These are phyloP conservation scores for Leucophenga montana DNA, from an alignment of 2,888 invertebrate genomes.

Conservation along the genomic window DNA sequence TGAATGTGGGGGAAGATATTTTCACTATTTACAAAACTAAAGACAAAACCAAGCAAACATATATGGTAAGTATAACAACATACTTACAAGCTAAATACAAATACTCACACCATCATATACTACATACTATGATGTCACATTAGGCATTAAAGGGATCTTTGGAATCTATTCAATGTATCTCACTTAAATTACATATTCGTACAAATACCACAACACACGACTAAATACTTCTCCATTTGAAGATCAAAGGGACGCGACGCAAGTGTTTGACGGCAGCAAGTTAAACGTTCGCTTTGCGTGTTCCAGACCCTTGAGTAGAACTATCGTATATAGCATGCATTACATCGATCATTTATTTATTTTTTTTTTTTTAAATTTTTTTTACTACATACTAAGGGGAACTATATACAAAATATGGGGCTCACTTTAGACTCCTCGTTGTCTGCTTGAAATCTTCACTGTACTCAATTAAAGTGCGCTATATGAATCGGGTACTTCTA, in stretches of 20 bases:
- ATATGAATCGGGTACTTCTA: neutral
- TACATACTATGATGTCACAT: constrained; percentile 39
- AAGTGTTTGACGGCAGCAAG: too few relatives aligned
- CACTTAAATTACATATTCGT: constrained; percentile 17
- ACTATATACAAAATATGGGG: neutral
- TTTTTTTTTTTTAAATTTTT: too few relatives aligned
- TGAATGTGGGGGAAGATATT: neutral
- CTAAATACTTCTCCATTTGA: neutral
- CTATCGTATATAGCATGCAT: too few relatives aligned
- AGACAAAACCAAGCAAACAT: constrained; percentile 1
- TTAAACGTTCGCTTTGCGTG: too few relatives aligned
- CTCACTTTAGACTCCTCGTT: neutral
- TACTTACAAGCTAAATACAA: constrained; percentile 35
- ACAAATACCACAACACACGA: neutral
- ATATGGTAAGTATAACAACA: too few relatives aligned
- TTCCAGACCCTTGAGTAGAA: too few relatives aligned
- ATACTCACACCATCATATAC: constrained; percentile 26
- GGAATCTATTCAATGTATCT: constrained; percentile 27
- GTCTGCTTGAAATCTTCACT: neutral
- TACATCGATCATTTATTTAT: too few relatives aligned
- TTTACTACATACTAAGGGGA: too few relatives aligned
- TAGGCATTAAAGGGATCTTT: constrained; percentile 42
- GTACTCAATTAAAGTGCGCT: too few relatives aligned
- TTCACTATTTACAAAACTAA: too few relatives aligned
- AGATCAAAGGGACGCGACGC: constrained; percentile 12